Evolutionary conservation across 2,113 vertebrate species (phyloP), one percentile per base, ranked within the genome.

Genomic region (Indicator maculatus): DNA sequence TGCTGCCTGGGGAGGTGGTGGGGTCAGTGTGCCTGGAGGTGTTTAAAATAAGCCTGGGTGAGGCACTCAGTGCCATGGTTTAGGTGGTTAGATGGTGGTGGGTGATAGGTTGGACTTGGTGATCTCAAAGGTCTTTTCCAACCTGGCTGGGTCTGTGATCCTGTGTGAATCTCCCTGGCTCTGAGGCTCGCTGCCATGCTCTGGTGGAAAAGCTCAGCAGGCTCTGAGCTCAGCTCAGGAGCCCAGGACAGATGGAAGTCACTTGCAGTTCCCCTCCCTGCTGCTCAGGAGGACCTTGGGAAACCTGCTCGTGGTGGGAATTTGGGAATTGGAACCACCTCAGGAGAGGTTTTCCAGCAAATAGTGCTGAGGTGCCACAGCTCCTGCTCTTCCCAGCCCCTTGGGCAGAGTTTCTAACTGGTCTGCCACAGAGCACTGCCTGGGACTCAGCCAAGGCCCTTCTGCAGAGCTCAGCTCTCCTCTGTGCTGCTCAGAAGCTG

Each of bases 191-290:
- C 72, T 90, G 88, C 55, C 15, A 8, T 28, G 56, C 28, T 39
- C 39, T 94, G 73, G 70, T 3, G 44, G 64, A 85, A 84, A 52
- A 79, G n/a, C 52, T 71, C 9, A 87, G 87, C 59, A 81, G 90
- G 71, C 89, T 89, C 96, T 86, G 86, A 83, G 83, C 75, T 96
- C 39, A 33, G 75, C 89, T 91, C 79, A 74, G 93, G 53, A 88
- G 47, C 11, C 24, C 23, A 75, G 86, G 90, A 50, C 78, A 82
- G 69, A 69, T 59, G 20, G 28, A 79, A 89, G 65, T 61, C 64
- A 69, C 69, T 63, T 63, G 90, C 85, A 93, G 74, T 58, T 80
- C n/a, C 63, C 27, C 81, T 69, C 0, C 0, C 38, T 56, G 41
- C 39, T 10, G 4, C 60, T 74, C 18, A 61, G 9, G 79, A 69